Percentiles rank a stretch among this genome's conserved stretches.
Conservation (phyloP, 2,113 vertebrate genomes). For the Pseudopipra pipra region DNA sequence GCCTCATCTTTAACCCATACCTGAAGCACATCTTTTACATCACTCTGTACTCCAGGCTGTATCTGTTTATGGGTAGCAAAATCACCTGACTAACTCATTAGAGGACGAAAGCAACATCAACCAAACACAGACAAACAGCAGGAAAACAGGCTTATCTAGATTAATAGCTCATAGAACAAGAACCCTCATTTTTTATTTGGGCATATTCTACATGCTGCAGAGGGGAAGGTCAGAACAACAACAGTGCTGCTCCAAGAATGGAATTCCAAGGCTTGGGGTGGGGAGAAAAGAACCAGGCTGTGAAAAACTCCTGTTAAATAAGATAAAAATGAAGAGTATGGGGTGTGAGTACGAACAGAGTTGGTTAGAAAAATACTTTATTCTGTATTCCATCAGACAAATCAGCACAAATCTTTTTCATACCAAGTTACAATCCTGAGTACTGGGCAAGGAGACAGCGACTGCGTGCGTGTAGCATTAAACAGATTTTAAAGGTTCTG, state of each 20-base stretch:
- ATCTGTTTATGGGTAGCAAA: not conserved
- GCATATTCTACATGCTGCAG: not conserved
- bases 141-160: not conserved
- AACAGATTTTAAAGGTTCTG: not conserved
- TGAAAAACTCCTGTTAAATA: not conserved
- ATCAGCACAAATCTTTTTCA: not conserved
- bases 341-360: not conserved
- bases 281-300: not conserved
- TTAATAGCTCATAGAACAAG: not conserved
- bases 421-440: not conserved
- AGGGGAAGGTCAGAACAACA: not conserved
- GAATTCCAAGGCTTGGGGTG: not conserved
- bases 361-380: not conserved
- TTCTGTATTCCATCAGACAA: not conserved
- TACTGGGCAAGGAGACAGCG: not conserved
- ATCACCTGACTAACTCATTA: not conserved
- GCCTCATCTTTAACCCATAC: not conserved
- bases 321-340: accelerated
- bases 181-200: not conserved
- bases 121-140: not conserved
- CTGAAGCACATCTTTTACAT: not conserved
- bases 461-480: not conserved
- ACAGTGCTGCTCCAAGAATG: not conserved
- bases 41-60: not conserved
- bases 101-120: not conserved